Conservation (phyloP, 2,888 invertebrate genomes). For the Drosophila koepferae region DNA sequence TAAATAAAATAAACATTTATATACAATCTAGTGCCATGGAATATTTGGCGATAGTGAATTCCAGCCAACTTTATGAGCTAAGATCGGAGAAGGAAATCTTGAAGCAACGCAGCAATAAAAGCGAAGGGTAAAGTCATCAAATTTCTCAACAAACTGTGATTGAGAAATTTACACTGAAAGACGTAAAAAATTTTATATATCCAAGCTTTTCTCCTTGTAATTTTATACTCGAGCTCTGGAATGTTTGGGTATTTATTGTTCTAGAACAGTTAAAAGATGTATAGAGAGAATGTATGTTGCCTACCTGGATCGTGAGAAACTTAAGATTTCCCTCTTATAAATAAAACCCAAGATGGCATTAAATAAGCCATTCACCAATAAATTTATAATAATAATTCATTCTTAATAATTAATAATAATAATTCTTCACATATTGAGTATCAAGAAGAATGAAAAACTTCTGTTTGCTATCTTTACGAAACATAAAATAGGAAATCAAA, state of each 20-base stretch:
- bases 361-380: too few species aligned
- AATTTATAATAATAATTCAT: too few species aligned
- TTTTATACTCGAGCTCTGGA: not conserved
- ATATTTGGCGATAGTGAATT: constrained; percentile 32
- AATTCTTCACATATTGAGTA: too few species aligned
- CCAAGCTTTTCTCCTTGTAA: not conserved
- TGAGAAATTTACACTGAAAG: not conserved
- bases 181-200: not conserved
- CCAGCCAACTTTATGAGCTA: constrained; percentile 27
- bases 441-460: too few species aligned
- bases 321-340: too few species aligned
- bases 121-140: constrained; percentile 7
- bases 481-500: too few species aligned
- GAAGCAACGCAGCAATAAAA: constrained; percentile 5
- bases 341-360: too few species aligned
- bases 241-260: not conserved
- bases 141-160: not conserved
- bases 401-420: too few species aligned
- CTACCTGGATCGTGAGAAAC: too few species aligned
- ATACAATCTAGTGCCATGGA: constrained; percentile 32
- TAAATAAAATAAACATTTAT: constrained; percentile 14
- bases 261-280: not conserved
- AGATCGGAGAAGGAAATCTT: constrained; percentile 6
- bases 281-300: too few species aligned
- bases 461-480: too few species aligned